A percentile compares a stretch with the other conserved stretches of the same genome.
phyloP scores from a whole-genome alignment of 1,140 invertebrate genomes.

The Grapholita molesta region DNA sequence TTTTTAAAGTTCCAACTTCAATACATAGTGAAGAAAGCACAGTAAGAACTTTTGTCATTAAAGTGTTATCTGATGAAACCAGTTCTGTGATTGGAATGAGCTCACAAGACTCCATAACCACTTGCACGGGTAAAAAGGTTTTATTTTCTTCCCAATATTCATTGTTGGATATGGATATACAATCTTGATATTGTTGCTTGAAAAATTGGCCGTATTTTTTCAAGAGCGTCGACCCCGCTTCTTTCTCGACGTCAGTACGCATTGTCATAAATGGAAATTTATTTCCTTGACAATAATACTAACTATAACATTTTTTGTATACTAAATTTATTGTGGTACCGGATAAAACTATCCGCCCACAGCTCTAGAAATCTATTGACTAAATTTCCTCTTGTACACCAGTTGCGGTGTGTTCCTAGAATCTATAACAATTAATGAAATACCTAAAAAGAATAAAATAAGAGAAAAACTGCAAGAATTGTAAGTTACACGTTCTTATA shows the following conservation, averaged over 20 bases:
- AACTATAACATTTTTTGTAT: not conserved
- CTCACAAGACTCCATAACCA: constrained; percentile 78
- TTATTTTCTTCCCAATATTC: constrained; percentile 65
- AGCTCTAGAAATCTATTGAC: not conserved
- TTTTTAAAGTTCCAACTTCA: constrained; percentile 85
- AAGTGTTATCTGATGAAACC: constrained; percentile 89
- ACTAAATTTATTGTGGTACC: not conserved
- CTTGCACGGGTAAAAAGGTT: constrained; percentile 81
- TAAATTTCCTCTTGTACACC: not conserved
- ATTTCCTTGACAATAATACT: not conserved
- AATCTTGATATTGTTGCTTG: constrained; percentile 80
- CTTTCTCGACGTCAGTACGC: constrained; percentile 46
- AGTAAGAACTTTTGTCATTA: constrained; percentile 89
- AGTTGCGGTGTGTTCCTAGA: not conserved
- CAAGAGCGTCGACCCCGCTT: constrained; percentile 60
- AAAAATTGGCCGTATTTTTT: constrained; percentile 85
- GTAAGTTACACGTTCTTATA: not conserved
- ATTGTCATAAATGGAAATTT: constrained; percentile 8
- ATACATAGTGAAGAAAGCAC: constrained; percentile 88
- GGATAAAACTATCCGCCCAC: not conserved
- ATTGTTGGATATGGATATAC: constrained; percentile 29
- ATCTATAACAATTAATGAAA: not conserved
- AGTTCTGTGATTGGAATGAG: constrained; percentile 83
- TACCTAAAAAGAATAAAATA: not conserved
- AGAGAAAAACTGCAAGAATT: not conserved